Percentiles rank a stretch among this genome's conserved stretches.
Evolutionary conservation across 2,113 vertebrate genomes (phyloP).

Genomic region (Gallinago jamesoni): DNA sequence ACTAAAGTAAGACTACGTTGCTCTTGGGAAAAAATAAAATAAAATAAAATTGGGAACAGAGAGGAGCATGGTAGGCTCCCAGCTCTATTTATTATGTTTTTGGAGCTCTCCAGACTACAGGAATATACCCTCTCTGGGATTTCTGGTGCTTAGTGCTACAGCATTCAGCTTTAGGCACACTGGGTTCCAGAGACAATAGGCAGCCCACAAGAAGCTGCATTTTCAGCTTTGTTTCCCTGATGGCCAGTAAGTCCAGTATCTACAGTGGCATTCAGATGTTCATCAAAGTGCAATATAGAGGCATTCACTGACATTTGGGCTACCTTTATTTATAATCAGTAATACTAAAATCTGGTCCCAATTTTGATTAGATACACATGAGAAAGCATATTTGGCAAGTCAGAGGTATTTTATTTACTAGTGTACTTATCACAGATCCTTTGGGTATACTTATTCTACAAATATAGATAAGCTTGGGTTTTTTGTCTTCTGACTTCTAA

Average conservation of each 20-base stretch:
- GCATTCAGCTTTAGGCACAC: neutral
- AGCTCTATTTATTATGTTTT: neutral
- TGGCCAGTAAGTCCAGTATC: neutral
- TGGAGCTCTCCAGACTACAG: neutral
- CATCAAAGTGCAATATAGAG: neutral
- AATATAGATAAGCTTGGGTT: neutral
- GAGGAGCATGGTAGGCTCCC: neutral
- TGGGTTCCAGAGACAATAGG: neutral
- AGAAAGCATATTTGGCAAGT: conserved; percentile 6
- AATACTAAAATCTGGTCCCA: conserved; percentile 14
- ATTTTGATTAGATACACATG: neutral
- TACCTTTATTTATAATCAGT: neutral
- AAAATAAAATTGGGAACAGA: neutral
- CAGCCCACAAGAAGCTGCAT: neutral
- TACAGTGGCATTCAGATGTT: neutral
- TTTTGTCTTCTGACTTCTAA: neutral
- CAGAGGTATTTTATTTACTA: conserved; percentile 11
- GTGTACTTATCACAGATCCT: neutral
- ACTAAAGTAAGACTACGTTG: neutral
- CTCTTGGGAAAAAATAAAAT: neutral
- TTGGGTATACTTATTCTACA: neutral
- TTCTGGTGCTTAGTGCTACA: neutral
- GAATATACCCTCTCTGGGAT: neutral
- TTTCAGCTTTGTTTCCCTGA: neutral
- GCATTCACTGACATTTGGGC: neutral